These are phyloP conservation scores for Meda fulgida DNA, from an alignment of 2,797 vertebrate genomes.

Conservation along the genomic window DNA sequence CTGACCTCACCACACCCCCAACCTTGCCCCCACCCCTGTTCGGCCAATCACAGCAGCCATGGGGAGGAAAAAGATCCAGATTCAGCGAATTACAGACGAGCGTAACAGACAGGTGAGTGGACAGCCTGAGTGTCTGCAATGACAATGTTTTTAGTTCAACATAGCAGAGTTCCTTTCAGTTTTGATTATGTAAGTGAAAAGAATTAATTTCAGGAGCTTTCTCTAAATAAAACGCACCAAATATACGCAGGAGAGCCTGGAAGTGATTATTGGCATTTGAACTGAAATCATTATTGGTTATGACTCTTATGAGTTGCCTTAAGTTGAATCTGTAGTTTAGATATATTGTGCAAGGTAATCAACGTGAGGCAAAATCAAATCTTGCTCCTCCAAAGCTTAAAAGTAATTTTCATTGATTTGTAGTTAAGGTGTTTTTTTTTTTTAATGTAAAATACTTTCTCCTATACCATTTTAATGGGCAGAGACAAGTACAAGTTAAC, in stretches of 20 bases:
- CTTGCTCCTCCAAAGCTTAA: not conserved
- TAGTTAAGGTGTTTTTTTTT: not conserved
- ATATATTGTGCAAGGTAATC: constrained; percentile 4
- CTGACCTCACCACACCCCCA: constrained; percentile 61
- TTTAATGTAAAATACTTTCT: not conserved
- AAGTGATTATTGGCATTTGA: constrained; percentile 13
- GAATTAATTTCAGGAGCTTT: not conserved
- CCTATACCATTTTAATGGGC: not conserved
- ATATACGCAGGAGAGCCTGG: not conserved
- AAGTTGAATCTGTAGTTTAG: constrained; percentile 16
- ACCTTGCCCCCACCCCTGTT: constrained; percentile 64
- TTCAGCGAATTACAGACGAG: constrained; percentile 97
- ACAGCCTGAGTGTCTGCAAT: not conserved
- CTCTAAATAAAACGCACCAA: not conserved
- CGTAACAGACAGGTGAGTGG: constrained; percentile 92
- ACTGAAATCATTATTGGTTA: not conserved
- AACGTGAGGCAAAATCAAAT: not conserved
- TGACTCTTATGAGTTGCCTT: constrained; percentile 5
- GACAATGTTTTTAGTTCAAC: not conserved
- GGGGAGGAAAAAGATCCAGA: constrained; percentile 99
- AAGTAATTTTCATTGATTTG: not conserved
- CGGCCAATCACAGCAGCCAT: constrained; percentile 79
- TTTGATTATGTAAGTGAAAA: not conserved
- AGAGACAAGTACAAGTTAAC: not conserved
- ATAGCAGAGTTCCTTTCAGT: not conserved